phyloP scores from a whole-genome alignment of 2,113 vertebrate species.

The Lophura nycthemera region DNA sequence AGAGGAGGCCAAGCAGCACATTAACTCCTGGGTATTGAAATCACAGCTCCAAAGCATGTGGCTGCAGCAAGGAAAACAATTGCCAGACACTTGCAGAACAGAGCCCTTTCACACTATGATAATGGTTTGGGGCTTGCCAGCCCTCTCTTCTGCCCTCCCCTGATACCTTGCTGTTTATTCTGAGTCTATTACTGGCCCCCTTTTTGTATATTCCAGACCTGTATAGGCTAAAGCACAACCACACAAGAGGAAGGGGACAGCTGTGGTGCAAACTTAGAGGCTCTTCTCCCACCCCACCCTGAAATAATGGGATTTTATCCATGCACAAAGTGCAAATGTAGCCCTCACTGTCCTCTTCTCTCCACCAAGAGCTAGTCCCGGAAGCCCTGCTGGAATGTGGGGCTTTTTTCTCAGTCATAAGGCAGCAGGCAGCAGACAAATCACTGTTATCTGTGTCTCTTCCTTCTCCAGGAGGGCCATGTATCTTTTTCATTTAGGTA shows the following conservation, averaged over 20 bases:
- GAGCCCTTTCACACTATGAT: background rate
- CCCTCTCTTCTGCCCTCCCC: background rate
- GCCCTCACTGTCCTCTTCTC: background rate
- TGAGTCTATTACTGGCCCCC: background rate
- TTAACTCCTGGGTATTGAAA: conserved; percentile 7
- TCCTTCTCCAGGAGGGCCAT: background rate
- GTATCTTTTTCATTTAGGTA: conserved; percentile 53
- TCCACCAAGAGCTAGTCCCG: background rate
- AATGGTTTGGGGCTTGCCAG: background rate
- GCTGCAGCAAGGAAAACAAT: background rate
- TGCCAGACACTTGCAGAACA: background rate
- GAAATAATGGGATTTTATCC: background rate
- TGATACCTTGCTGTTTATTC: background rate
- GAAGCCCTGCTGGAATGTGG: background rate
- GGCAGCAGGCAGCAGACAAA: conserved; percentile 51
- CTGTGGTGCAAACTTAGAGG: background rate
- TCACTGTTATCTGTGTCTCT: conserved; percentile 62
- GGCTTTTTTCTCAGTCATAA: conserved; percentile 24
- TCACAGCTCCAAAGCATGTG: background rate
- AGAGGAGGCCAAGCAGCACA: background rate
- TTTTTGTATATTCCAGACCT: background rate
- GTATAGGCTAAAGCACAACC: background rate
- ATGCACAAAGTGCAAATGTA: background rate
- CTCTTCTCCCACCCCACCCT: background rate
- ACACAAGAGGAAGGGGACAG: background rate